Evolutionary conservation across 2,113 vertebrate genomes (phyloP).

Genomic region (Ibidorhyncha struthersii): DNA sequence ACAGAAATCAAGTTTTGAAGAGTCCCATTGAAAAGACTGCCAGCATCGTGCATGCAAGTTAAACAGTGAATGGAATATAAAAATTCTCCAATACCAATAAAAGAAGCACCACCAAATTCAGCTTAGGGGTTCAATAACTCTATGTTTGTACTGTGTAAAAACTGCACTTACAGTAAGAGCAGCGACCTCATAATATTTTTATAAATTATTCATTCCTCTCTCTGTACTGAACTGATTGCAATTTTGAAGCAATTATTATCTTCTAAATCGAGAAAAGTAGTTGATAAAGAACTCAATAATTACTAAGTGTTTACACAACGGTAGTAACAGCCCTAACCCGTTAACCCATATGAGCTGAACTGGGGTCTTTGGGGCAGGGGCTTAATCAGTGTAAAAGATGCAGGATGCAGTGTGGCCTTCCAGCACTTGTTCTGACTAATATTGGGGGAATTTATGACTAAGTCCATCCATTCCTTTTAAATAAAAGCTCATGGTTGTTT

Average conservation of each 20-base stretch:
- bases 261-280: background rate
- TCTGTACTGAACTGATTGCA: background rate
- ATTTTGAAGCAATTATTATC: constrained; percentile 10
- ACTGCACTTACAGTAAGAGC: background rate
- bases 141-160: background rate
- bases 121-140: background rate
- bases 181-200: background rate
- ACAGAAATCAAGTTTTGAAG: background rate
- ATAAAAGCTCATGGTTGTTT: background rate
- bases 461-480: background rate
- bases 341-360: background rate
- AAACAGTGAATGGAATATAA: background rate
- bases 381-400: background rate
- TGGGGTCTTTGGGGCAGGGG: background rate
- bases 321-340: background rate
- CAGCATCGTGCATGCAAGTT: background rate
- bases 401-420: background rate
- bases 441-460: background rate
- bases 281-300: background rate
- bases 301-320: background rate
- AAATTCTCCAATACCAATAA: background rate
- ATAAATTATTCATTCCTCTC: constrained; percentile 20
- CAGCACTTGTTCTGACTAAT: background rate
- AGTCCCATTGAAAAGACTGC: background rate
- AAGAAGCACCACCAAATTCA: background rate